Evolutionary conservation across 2,888 invertebrate species (phyloP), one percentile per base, ranked within the genome.

Genomic region (Protodeltote pygarga): DNA sequence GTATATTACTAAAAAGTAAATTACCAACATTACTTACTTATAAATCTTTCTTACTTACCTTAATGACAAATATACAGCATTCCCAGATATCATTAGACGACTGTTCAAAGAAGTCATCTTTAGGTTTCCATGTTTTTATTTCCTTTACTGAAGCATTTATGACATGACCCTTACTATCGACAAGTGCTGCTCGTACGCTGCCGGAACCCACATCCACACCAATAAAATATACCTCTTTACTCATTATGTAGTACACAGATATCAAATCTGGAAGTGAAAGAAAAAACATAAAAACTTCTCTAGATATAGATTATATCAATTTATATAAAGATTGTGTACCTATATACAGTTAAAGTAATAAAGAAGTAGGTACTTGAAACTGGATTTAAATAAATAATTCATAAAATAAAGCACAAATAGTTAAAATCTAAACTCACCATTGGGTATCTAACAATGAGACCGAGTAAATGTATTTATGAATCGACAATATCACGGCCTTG

Each of bases 121-220:
- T 92, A 0, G 97, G 96, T 78, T 95, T 96, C 95, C 96, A 97
- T 8, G 96, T 97, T 79, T 93, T 87, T 15, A 97, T 95, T 29
- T 93, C 87, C 75, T 94, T 93, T 0, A 94, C 94, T 10, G 95
- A 92, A 28, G 93, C 89, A 57, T 93, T 93, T 3, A 94, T 54
- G 19, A 97, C 93, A 76, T 94, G 93, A 1, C 98, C 98, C 39
- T 89, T 81, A 3, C 92, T 85, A 39, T 93, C 88, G 3, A 98
- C 95, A 20, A 98, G 86, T 2, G 96, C 98, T 4, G 97, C 98
- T 60, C 99, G 92, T 0, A 94, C 97, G 88, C 98, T 98, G 8
- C 96, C 96, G 1, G 98, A 98, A 3, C 99, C 99, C 23, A 98
- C 98, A 89, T 99, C 99, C 6, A 98, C 97, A 46, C 97, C 97